These are phyloP conservation scores for Mimas tiliae DNA, from an alignment of 2,888 invertebrate genomes.

Conservation along the genomic window DNA sequence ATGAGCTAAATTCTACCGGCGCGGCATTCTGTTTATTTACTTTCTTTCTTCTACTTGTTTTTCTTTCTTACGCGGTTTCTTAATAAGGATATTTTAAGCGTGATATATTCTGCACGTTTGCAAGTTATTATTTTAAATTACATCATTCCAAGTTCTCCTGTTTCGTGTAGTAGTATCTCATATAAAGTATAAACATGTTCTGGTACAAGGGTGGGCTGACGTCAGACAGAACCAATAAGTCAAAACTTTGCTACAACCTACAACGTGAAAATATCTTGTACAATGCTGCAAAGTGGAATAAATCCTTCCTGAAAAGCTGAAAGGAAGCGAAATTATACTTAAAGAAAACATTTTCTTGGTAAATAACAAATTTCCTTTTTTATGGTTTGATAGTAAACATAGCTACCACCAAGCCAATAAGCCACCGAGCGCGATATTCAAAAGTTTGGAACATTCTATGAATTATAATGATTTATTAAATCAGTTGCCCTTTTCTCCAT, in stretches of 20 bases:
- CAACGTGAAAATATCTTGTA: not conserved
- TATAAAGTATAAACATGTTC: not conserved
- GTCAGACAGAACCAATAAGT: not conserved
- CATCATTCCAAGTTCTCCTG: not conserved
- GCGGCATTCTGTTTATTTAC: not conserved
- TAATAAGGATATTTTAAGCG: slow-evolving; percentile 9
- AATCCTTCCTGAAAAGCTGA: not conserved
- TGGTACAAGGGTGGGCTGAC: not conserved
- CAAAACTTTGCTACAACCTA: not conserved
- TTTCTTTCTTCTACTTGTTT: not conserved
- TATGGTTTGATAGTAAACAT: not conserved
- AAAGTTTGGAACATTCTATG: not conserved
- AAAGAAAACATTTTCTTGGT: not conserved
- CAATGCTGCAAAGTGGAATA: not conserved
- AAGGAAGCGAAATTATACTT: not conserved
- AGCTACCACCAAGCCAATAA: not conserved
- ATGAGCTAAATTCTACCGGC: not conserved
- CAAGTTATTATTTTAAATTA: slow-evolving; percentile 11
- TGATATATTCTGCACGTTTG: slow-evolving; percentile 13
- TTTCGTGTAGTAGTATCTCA: not conserved
- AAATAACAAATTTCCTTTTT: not conserved
- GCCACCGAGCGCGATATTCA: not conserved
- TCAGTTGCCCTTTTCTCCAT: not conserved
- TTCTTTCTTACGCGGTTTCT: slow-evolving; percentile 6
- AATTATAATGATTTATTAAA: not conserved